Conservation (phyloP, 1,140 invertebrate genomes). For the Drosophila ogumai region DNA sequence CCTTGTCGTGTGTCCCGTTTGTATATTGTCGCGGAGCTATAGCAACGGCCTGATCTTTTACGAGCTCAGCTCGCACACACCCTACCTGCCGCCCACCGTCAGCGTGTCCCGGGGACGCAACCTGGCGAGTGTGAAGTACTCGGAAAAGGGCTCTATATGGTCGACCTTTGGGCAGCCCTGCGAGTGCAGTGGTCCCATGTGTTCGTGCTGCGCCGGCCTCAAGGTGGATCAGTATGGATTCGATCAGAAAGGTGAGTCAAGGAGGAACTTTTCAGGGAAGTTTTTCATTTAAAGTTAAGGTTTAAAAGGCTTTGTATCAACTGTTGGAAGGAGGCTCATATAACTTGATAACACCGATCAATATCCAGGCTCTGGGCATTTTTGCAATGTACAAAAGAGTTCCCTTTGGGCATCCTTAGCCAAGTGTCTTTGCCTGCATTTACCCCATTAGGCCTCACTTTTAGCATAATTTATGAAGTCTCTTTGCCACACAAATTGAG, state of each 20-base stretch:
- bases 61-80: conserved; percentile 57
- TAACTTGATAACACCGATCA: background rate
- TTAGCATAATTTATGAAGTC: conserved; percentile 9
- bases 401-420: background rate
- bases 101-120: conserved; percentile 75
- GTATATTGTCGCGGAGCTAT: conserved; percentile 62
- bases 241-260: conserved; percentile 72
- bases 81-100: conserved; percentile 74
- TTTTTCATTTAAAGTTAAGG: too few species aligned
- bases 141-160: conserved; percentile 77
- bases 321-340: background rate
- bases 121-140: conserved; percentile 73
- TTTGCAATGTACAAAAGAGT: background rate
- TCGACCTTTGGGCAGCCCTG: conserved; percentile 81
- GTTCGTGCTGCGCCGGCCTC: conserved; percentile 77
- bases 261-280: too few species aligned
- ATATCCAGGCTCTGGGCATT: background rate
- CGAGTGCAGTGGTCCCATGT: conserved; percentile 55
- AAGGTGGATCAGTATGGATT: conserved; percentile 78
- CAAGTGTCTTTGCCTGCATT: background rate
- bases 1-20: conserved; percentile 4
- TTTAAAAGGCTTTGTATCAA: background rate
- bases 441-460: background rate
- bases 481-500: conserved; percentile 1
- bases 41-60: conserved; percentile 79